phyloP scores from a whole-genome alignment of 2,888 invertebrate species.

The Eurytoma californica region DNA sequence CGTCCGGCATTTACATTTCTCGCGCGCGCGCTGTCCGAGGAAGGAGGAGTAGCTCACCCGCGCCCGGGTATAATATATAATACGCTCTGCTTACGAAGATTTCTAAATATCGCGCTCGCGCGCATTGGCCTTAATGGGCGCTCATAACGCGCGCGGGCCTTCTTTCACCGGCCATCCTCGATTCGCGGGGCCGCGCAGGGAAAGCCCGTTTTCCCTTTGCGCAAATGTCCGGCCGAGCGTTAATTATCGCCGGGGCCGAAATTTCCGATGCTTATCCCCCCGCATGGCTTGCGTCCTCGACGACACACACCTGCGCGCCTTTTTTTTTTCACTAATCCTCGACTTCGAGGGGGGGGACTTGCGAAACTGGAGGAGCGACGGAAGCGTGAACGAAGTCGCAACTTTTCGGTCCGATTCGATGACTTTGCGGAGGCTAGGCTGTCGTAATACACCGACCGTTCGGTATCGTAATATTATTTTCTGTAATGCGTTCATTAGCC shows the following conservation, averaged over 20 bases:
- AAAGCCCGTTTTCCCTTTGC: conserved; percentile 34
- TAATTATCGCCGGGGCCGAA: conserved; percentile 29
- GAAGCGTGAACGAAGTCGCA: neutral
- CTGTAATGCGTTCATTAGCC: too few species aligned
- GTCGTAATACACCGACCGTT: too few species aligned
- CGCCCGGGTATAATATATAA: conserved; percentile 35
- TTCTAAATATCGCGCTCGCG: conserved; percentile 60
- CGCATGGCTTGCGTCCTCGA: neutral
- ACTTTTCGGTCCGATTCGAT: too few species aligned
- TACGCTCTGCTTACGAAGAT: conserved; percentile 67
- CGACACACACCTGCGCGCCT: neutral
- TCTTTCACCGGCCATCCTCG: conserved; percentile 31
- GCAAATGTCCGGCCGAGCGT: conserved; percentile 39
- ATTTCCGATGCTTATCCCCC: conserved; percentile 22
- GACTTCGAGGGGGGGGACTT: conserved; percentile 6
- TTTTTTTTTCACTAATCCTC: conserved; percentile 11
- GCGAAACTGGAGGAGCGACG: neutral
- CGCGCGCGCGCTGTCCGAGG: neutral
- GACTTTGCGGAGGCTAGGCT: too few species aligned
- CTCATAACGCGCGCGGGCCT: conserved; percentile 13
- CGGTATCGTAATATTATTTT: too few species aligned
- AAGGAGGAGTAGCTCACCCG: conserved; percentile 9
- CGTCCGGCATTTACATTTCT: conserved; percentile 42
- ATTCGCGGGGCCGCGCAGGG: neutral
- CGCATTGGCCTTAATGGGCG: conserved; percentile 59